Evolutionary conservation across 2,113 vertebrate species (phyloP), one percentile per base, ranked within the genome.

Genomic region (Paralichthys olivaceus): DNA sequence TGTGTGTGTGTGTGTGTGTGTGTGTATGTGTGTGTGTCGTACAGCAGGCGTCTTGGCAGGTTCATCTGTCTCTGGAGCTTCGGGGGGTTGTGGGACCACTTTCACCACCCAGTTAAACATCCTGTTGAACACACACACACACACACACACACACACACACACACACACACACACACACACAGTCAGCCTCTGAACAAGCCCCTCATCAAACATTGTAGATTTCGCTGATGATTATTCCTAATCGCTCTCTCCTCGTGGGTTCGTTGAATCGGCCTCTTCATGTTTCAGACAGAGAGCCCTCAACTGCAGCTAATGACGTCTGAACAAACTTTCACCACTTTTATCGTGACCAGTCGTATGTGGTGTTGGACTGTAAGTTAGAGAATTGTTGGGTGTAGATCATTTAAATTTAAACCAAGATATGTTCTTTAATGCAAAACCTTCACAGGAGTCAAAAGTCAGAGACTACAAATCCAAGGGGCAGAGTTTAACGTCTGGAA

Each of bases 91-190:
- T 0, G 91, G 91, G 62, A 92, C 91, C 79, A 93, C 91, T 90
- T 90, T 93, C 62, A 89, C 90, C 77, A 90, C 91, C 91, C 91
- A 93, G 75, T 88, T 92, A 75, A 93, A 93, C 91, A 93, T 93
- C 83, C 91, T 93, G 89, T 67, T 67, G 17, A 70, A 55, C 37
- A 73, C 37, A 67, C 58, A 83, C 12, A 68, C 58, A 73, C 11
- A 55, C 11, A 70, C 19, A 55, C 55, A 69, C 4, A 66, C 8
- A 69, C 20, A 64, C 55, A 72, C 8, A 65, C 8, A 66, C 22
- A 66, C 61, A 54, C 61, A 56, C 22, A 66, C 61, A 54, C 61
- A 56, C 67, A 84, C 19, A 70, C 57, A 69, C 11, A 63, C 1
- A 64, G n/a, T 74, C 23, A 71, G 26, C 57, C 20, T 47, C 28